Percentiles rank a stretch among this genome's conserved stretches.
Evolutionary conservation across 2,797 vertebrate species (phyloP).

Genomic region (Schizopygopsis pylzovi): DNA sequence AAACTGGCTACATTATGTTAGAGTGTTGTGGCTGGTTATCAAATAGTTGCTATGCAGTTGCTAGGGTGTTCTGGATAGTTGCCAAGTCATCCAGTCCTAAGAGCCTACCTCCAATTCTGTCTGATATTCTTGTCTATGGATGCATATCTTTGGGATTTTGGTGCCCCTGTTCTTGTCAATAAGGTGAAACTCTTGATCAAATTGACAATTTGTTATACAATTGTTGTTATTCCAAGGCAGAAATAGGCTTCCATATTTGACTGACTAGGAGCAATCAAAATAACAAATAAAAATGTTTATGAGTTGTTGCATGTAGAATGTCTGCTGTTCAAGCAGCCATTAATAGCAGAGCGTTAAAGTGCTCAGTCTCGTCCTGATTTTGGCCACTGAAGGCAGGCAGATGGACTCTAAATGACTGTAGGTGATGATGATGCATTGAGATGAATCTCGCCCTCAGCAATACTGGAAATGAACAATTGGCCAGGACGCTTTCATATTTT

Average conservation of each 20-base stretch:
- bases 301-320: background rate
- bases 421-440: slow-evolving; percentile 41
- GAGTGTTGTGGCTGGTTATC: background rate
- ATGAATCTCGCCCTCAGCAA: slow-evolving; percentile 18
- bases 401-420: slow-evolving; percentile 41
- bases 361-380: background rate
- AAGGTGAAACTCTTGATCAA: background rate
- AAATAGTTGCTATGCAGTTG: background rate
- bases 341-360: background rate
- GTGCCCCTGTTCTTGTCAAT: background rate
- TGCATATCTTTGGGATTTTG: background rate
- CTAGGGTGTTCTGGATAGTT: background rate
- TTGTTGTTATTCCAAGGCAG: too few relatives aligned
- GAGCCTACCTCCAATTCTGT: background rate
- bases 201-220: too few relatives aligned
- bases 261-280: slow-evolving; percentile 41
- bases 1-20: background rate
- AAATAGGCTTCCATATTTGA: background rate
- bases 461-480: slow-evolving; percentile 40
- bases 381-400: slow-evolving; percentile 30
- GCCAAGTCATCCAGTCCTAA: background rate
- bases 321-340: background rate
- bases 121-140: background rate
- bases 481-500: slow-evolving; percentile 21
- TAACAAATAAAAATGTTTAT: background rate